These are phyloP conservation scores for Stegophylla sp. DNA, from an alignment of 2,888 invertebrate genomes.

Conservation along the genomic window DNA sequence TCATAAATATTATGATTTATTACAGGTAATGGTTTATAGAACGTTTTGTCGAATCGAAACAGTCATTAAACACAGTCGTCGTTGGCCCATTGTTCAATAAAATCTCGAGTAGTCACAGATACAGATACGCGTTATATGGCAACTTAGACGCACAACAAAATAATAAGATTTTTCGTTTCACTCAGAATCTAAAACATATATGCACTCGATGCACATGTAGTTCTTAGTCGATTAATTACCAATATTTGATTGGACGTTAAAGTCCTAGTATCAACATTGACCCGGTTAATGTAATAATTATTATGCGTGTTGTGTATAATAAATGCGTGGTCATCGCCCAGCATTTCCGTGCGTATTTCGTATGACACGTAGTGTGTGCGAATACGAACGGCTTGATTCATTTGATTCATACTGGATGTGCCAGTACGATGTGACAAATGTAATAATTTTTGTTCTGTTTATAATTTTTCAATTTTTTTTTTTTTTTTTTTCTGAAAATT, in stretches of 20 bases:
- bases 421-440: too few relatives aligned
- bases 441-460: too few relatives aligned
- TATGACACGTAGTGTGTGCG: too few relatives aligned
- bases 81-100: not conserved
- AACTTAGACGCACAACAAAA: not conserved
- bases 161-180: too few relatives aligned
- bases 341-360: not conserved
- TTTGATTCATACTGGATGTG: too few relatives aligned
- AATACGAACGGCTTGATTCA: too few relatives aligned
- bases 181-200: too few relatives aligned
- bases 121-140: not conserved
- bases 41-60: not conserved
- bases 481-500: too few relatives aligned
- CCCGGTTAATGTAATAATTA: too few relatives aligned
- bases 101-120: conserved; percentile 1
- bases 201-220: not conserved
- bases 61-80: not conserved
- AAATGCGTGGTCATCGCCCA: not conserved
- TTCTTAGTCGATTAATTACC: conserved; percentile 9
- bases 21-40: not conserved
- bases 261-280: not conserved
- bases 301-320: too few relatives aligned
- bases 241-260: not conserved
- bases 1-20: not conserved
- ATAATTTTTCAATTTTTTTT: too few relatives aligned